phyloP scores from a whole-genome alignment of 1,140 invertebrate genomes.

The Gryllus bimaculatus region DNA sequence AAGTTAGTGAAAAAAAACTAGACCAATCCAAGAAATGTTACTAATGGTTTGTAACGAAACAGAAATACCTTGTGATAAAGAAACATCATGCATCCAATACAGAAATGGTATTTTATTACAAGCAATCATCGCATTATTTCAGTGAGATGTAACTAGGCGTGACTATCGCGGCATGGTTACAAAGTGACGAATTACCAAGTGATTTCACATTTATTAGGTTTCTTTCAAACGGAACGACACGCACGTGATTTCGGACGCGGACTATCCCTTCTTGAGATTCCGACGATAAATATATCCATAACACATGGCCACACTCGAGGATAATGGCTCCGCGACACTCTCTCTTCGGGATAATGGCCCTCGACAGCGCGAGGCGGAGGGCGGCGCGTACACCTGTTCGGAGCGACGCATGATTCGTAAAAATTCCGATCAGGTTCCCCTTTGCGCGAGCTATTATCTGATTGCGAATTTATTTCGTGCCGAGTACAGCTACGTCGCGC shows the following conservation, averaged over 20 bases:
- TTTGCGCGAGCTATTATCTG: background rate
- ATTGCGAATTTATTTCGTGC: conserved; percentile 4
- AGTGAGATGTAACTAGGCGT: no score
- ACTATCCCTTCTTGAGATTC: background rate
- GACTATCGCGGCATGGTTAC: no score
- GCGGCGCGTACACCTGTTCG: background rate
- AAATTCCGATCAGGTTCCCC: background rate
- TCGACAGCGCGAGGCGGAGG: no score
- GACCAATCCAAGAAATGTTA: no score
- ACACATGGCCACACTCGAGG: background rate
- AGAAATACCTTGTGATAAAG: no score
- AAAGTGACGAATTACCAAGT: no score
- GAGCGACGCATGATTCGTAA: background rate
- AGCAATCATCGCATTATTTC: no score
- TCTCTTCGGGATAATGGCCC: no score
- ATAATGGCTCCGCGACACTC: background rate
- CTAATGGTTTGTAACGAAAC: no score
- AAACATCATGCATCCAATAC: no score
- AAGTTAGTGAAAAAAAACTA: no score
- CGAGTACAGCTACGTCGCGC: background rate
- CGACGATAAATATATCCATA: background rate
- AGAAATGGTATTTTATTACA: no score
- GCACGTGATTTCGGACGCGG: background rate
- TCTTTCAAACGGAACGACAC: background rate
- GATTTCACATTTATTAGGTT: background rate